A percentile compares a stretch with the other conserved stretches of the same genome.
Evolutionary conservation across 2,797 vertebrate genomes (phyloP).

Genomic region (Limnodromus scolopaceus): DNA sequence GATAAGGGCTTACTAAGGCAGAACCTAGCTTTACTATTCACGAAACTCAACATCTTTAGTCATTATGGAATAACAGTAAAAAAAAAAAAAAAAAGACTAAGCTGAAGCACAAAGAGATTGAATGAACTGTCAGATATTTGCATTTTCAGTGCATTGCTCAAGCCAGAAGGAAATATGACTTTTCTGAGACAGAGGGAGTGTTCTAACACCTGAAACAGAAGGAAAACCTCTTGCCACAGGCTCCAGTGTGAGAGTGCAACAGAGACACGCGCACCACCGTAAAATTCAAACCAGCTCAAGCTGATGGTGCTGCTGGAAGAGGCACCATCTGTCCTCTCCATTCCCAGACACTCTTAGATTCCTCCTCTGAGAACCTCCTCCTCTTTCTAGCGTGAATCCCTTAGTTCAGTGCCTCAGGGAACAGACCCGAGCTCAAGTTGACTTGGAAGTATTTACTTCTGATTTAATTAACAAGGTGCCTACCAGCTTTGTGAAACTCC

Average conservation of each 20-base stretch:
- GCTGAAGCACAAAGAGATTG: not conserved
- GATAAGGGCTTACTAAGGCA: not conserved
- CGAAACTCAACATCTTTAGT: not conserved
- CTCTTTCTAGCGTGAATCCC: not conserved
- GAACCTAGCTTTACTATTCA: not conserved
- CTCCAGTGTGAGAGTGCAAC: not conserved
- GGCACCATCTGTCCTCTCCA: not conserved
- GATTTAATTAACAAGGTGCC: not conserved
- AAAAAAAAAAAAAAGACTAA: not conserved
- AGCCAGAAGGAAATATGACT: not conserved
- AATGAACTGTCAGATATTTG: not conserved
- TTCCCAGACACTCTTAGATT: not conserved
- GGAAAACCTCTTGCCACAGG: not conserved
- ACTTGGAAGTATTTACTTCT: not conserved
- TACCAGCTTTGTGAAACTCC: not conserved
- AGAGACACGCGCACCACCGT: not conserved
- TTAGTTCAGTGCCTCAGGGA: not conserved
- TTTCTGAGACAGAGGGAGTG: not conserved
- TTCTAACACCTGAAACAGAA: not conserved
- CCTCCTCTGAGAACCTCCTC: not conserved
- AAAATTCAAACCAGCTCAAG: not conserved
- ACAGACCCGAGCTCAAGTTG: not conserved
- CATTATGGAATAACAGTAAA: not conserved
- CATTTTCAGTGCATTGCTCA: not conserved
- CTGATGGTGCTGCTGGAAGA: not conserved